Percentiles rank a stretch among this genome's conserved stretches.
phyloP scores from a whole-genome alignment of 2,888 invertebrate genomes.

The Callyntrura sp. region DNA sequence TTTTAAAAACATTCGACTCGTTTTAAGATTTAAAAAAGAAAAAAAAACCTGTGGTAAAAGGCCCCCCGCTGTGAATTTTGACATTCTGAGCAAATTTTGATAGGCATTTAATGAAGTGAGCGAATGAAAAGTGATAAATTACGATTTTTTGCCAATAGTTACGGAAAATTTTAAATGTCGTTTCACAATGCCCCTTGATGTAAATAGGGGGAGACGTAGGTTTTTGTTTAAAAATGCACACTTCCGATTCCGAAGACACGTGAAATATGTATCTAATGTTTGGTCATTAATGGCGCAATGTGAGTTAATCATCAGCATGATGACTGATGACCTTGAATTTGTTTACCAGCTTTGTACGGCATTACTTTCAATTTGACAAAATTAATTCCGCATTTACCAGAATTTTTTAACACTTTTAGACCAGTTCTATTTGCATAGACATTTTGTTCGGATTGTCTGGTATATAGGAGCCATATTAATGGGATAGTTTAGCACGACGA shows the following conservation, averaged over 20 bases:
- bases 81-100: too few species aligned
- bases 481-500: background rate
- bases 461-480: background rate
- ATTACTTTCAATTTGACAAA: constrained; percentile 29
- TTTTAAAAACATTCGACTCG: too few species aligned
- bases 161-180: background rate
- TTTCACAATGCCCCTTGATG: background rate
- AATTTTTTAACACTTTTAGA: background rate
- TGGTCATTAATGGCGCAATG: background rate
- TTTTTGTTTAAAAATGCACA: too few species aligned
- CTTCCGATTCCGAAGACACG: background rate
- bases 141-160: too few species aligned
- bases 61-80: too few species aligned
- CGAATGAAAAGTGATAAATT: too few species aligned
- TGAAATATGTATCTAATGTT: background rate
- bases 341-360: background rate
- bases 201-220: too few species aligned
- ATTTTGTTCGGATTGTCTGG: background rate
- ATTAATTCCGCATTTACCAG: constrained; percentile 12
- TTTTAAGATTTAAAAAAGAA: too few species aligned
- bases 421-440: background rate
- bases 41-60: too few species aligned
- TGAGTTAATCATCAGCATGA: background rate
- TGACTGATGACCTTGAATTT: constrained; percentile 39
- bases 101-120: too few species aligned